Base-by-base conservation (phyloP, 2,113 vertebrate genomes). In the Calyptomena viridis region DNA sequence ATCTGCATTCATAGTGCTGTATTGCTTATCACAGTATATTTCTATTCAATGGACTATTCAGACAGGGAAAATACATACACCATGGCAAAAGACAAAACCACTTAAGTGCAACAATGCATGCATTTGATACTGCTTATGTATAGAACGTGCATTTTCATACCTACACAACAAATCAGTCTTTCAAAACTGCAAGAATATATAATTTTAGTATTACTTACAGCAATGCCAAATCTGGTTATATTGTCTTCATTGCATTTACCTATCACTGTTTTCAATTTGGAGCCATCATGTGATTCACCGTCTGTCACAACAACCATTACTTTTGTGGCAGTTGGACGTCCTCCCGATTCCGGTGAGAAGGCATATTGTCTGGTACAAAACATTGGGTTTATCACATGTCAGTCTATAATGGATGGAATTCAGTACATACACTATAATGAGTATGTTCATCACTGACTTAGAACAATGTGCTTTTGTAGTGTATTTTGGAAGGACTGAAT, bases 231-330 rank as follows among this genome's bases (percentile, higher is more conserved):
- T 94, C 99, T 98, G 46, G 98, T 98, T 90, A 99, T 99, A 62
- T 98, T 98, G 79, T 98, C 95, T 19, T 96, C 91, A 58, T 99
- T 98, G 90, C 99, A 99, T 6, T 98, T 95, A 24, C 76, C 85
- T 55, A 99, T 98, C 92, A 98, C 98, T 1, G n/a, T 28, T 46
- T 97, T 87, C 87, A 97, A 95, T 10, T 52, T 62, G n/a, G 82
- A 75, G 3, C 73, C 91, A 33, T 99, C 99, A 0, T 99, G 99
- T 3, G 99, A 99, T 96, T 99, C 99, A 8, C 99, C 99, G 0
- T 99, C 99, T 7, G 99, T 99, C 66, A 99, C 98, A 30, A 99
- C 99, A 23, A 99, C 99, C 98, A 99, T 98, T 14, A 99, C 98
- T 94, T 99, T 99, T 22, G 98, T 98, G 53, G 99, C 99, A 18